Evolutionary conservation across 2,113 vertebrate species (phyloP), one percentile per base, ranked within the genome.

Genomic region (Mesoclemmys tuberculata): DNA sequence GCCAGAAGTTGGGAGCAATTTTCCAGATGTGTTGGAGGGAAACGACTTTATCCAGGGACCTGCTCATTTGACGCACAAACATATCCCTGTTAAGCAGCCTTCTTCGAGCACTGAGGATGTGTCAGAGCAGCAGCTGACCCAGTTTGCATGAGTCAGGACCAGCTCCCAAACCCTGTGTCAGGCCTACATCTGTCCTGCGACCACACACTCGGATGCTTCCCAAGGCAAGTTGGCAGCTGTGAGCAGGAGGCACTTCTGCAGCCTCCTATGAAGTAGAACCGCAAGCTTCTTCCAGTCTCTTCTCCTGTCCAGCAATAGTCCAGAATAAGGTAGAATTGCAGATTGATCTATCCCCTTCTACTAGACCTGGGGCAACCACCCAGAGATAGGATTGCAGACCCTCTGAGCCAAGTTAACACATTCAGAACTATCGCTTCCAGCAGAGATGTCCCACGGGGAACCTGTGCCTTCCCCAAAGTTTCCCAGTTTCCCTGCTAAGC

Each of bases 1-100:
- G 97, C 93, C 9, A 11, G 93, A 93, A 55, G 64, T 84, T 19
- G 38, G 91, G 90, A 98, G 84, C 89, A 14, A 46, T 95, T 97
- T 96, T 96, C 97, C 96, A 97, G 97, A 97, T 97, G 97, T 96
- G 87, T 78, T 93, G 86, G 89, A 92, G 97, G 95, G 89, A 85
- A 94, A 79, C 8, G 11, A 49, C 80, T 94, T 64, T 93, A 82
- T 90, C 49, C 92, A 88, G 89, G 77, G 93, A 82, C 90, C 92
- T 87, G 92, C 91, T 93, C 83, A 90, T 94, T 2, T 0, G 27
- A 68, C 3, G 16, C 61, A 92, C 89, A 27, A 48, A 77, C 87
- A 64, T 82, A 71, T 85, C 80, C 85, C 74, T 0, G 1, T 92
- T 88, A 92, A 96, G 94, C 61, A 90, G 93, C 96, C 96, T 93